Conservation (phyloP, 2,888 invertebrate genomes). For the Xylocampa areola region DNA sequence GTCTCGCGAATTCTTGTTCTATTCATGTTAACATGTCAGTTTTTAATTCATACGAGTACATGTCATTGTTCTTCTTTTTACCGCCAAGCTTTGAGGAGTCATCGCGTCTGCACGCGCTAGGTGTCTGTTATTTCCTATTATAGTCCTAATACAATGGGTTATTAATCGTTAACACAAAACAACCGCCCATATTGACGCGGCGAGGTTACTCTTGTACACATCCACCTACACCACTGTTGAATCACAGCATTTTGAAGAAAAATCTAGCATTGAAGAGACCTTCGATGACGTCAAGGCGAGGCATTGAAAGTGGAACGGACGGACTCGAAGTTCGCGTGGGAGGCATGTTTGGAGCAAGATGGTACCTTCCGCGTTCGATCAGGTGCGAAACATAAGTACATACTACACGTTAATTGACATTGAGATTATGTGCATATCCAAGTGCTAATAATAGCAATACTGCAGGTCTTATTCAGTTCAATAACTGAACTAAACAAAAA, state of each 20-base stretch:
- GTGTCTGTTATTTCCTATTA: conserved; percentile 46
- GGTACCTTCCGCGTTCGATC: conserved; percentile 58
- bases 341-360: conserved; percentile 31
- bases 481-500: conserved; percentile 4
- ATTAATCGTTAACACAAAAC: conserved; percentile 42
- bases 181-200: conserved; percentile 36
- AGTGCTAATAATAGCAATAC: conserved; percentile 7
- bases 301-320: conserved; percentile 58
- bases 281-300: conserved; percentile 58
- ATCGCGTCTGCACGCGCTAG: conserved; percentile 14
- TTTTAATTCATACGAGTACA: conserved; percentile 9
- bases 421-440: conserved; percentile 22
- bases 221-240: conserved; percentile 50
- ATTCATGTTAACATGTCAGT: conserved; percentile 18
- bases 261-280: conserved; percentile 51
- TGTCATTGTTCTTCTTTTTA: conserved; percentile 13
- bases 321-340: conserved; percentile 46
- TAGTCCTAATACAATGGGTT: conserved; percentile 48
- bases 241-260: conserved; percentile 56
- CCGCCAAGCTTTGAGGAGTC: conserved; percentile 22
- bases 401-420: conserved; percentile 30
- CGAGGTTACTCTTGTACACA: conserved; percentile 49
- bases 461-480: conserved; percentile 3
- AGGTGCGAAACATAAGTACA: neutral
- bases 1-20: conserved; percentile 1